Conservation (phyloP, 2,888 invertebrate species). For the Conomelus anceps region DNA sequence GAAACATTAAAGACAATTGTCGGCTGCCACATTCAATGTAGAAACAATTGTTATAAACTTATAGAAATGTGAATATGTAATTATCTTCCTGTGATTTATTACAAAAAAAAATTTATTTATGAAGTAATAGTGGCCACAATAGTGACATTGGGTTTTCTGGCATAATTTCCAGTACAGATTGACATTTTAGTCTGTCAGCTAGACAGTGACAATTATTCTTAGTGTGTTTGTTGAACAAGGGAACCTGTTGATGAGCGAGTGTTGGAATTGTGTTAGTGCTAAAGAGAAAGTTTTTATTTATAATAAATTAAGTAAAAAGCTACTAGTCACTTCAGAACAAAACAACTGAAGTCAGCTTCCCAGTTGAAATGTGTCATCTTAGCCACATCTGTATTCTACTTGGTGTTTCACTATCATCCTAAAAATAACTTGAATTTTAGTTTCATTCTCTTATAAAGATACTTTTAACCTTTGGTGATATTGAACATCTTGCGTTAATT, state of each 20-base stretch:
- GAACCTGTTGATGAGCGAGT: neutral
- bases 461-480: neutral
- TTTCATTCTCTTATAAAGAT: neutral
- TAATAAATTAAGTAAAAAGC: constrained; percentile 1
- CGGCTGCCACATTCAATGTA: neutral
- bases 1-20: neutral
- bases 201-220: neutral
- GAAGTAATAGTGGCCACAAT: neutral
- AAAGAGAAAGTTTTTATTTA: neutral
- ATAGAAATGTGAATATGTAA: constrained; percentile 24
- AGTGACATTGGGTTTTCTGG: neutral
- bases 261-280: neutral
- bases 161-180: neutral
- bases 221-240: neutral
- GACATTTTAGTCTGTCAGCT: neutral
- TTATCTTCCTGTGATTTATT: constrained; percentile 26
- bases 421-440: neutral
- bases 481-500: neutral
- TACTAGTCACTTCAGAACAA: constrained; percentile 2
- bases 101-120: constrained; percentile 5
- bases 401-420: neutral
- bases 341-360: constrained; percentile 4
- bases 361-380: neutral
- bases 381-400: neutral
- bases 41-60: constrained; percentile 9